Evolutionary conservation across 2,797 vertebrate species (phyloP), one percentile per base, ranked within the genome.

Genomic region (Megalops cyprinoides): DNA sequence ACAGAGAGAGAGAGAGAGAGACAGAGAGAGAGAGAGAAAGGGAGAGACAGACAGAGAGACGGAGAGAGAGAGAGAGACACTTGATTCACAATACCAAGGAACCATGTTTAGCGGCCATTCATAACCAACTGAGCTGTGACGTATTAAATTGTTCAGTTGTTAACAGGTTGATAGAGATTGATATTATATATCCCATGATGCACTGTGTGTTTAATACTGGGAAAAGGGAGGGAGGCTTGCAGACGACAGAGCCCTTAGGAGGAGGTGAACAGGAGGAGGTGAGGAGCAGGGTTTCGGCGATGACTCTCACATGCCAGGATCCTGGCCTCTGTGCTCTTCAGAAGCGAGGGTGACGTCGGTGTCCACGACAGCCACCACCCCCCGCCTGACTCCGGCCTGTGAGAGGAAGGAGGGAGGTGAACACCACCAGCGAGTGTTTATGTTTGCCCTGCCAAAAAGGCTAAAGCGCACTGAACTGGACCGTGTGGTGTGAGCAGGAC

Each of bases 281-380:
- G 23, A 28, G n/a, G 23, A 1, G 44, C 56, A 37, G 25, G 23
- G 46, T 48, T 48, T 48, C 46, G 10, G n/a, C n/a, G 6, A 18
- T 56, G 23, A 25, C 8, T 86, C 95, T 94, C 91, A 98, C 97
- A 96, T 37, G 95, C 92, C 73, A 98, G 95, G 83, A 98, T 97
- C 92, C 94, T 96, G 84, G 95, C 93, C 90, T 98, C 97, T 31
- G 96, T 89, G n/a, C 94, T 95, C 91, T 97, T 97, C 85, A 98
- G 89, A 42, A 96, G 93, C 48, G 97, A 96, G 95, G 96, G 96
- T 75, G 97, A 98, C 67, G 96, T 98, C 1, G 96, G 97, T 81
- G 95, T 92, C 97, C 97, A 98, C 80, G 96, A 92, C 0, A 97
- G 96, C 89, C 96, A 94, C 96, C 90, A 92, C 95, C 96, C 96